These are phyloP conservation scores for Salvelinus alpinus DNA, from an alignment of 2,113 vertebrate species.

Conservation along the genomic window DNA sequence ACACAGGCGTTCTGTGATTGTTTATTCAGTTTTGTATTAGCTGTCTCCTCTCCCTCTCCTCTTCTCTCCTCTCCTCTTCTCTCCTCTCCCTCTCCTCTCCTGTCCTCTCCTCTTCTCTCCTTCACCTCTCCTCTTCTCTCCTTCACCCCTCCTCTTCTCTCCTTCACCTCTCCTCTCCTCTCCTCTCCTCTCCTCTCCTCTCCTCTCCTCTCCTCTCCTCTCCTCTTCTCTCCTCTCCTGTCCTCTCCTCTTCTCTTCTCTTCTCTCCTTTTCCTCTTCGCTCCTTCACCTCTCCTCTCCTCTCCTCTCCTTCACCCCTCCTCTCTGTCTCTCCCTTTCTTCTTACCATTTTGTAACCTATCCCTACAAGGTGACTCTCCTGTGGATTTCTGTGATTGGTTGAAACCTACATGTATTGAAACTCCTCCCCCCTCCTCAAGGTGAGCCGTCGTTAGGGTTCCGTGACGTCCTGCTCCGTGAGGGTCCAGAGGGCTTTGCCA, in stretches of 20 bases:
- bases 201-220: background rate
- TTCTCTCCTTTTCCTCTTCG: no score
- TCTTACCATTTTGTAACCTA: no score
- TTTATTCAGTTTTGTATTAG: background rate
- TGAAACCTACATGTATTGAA: background rate
- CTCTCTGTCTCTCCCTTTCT: background rate
- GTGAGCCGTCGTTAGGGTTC: slow-evolving; percentile 81
- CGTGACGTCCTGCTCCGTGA: slow-evolving; percentile 83
- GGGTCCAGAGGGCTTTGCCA: slow-evolving; percentile 85
- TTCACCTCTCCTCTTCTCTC: no score
- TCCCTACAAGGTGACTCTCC: no score
- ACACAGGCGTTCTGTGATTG: no score
- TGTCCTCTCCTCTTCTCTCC: no score
- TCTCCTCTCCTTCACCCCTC: slow-evolving; percentile 2
- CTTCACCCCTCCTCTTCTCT: no score
- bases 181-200: no score
- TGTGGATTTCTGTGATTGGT: background rate
- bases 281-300: slow-evolving; percentile 10
- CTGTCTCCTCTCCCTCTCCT: background rate
- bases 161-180: no score
- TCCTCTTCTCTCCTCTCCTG: background rate
- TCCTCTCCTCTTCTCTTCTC: no score
- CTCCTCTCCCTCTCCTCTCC: no score
- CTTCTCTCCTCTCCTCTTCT: background rate
- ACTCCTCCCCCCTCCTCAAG: slow-evolving; percentile 49